Base-by-base conservation (phyloP, 2,797 vertebrate species). In the Rachycentron canadum region DNA sequence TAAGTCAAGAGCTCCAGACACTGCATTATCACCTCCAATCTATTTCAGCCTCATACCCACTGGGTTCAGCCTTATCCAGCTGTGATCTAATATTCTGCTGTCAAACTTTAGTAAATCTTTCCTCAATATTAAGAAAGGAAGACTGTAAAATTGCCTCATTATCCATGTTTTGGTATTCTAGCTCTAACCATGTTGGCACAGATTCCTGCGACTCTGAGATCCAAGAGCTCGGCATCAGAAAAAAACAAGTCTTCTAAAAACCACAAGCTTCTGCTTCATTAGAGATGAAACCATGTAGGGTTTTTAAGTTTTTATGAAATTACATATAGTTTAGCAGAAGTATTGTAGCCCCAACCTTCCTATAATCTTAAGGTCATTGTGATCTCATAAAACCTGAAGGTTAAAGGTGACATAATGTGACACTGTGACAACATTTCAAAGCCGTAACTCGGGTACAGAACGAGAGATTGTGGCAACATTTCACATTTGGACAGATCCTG, bases 1-100 rank as follows among this genome's bases (percentile, higher is more conserved):
- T 70, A 82, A 52, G 30, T 43, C 50, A 6, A 13, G 36, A 61
- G 60, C 66, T 53, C 14, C 40, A 67, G 68, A 85, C 55, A 69
- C 58, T 66, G 76, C 19, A 58, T 79, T 25, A 63, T 69, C 68
- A 73, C 67, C 66, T 71, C n/a, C 9, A 77, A 66, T 74, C 85
- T 82, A 76, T 81, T 84, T 75, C 50, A 58, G 59, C 69, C 32
- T 82, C 34, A 47, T 56, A 78, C 86, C 73, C 40, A 67, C 76
- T 59, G 8, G 17, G 71, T 61, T 79, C 59, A 67, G 77, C 50
- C 49, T 11, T 26, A 58, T 83, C 83, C 85, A 71, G 78, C 83
- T 87, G 81, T 80, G 77, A 76, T 77, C 69, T 83, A 83, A 86
- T 88, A 78, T 85, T 78, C 70, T 86, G 67, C 83, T 85, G 84